Conservation (phyloP, 2,113 vertebrate genomes). For the Cyprinus carpio region DNA sequence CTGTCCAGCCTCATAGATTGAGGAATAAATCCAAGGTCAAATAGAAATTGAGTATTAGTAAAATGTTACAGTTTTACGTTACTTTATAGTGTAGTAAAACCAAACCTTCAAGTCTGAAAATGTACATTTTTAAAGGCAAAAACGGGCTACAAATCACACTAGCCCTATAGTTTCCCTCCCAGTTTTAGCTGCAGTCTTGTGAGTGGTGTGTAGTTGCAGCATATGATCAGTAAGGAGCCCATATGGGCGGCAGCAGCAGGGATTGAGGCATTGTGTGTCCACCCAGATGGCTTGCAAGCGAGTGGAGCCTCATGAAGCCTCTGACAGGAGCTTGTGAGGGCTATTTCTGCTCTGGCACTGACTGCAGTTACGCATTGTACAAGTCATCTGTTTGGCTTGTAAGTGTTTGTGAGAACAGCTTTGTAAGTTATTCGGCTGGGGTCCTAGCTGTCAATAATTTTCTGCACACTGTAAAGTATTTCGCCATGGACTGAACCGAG, state of each 20-base stretch:
- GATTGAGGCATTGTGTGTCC: conserved; percentile 9
- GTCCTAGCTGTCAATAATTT: conserved; percentile 18
- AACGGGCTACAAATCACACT: background rate
- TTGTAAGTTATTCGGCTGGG: conserved; percentile 24
- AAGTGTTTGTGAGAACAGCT: conserved; percentile 38
- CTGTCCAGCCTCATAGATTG: background rate
- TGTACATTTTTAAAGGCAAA: background rate
- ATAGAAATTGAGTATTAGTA: background rate
- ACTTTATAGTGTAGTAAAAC: too few relatives aligned
- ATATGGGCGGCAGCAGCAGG: conserved; percentile 48
- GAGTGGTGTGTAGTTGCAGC: conserved; percentile 22
- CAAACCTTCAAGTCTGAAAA: background rate
- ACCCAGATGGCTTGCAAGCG: conserved; percentile 53
- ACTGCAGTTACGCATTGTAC: conserved; percentile 27
- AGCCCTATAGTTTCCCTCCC: background rate
- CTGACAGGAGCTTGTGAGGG: conserved; percentile 50
- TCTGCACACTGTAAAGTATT: conserved; percentile 13
- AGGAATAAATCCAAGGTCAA: background rate
- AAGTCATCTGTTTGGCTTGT: conserved; percentile 40
- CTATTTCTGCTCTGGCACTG: conserved; percentile 41
- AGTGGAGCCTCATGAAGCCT: conserved; percentile 33
- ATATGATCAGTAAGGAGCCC: conserved; percentile 31
- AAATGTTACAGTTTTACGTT: background rate
- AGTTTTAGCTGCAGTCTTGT: conserved; percentile 8
- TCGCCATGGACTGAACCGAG: background rate